Evolutionary conservation across 2,113 vertebrate species (phyloP).

Genomic region (Eulemur macaco): DNA sequence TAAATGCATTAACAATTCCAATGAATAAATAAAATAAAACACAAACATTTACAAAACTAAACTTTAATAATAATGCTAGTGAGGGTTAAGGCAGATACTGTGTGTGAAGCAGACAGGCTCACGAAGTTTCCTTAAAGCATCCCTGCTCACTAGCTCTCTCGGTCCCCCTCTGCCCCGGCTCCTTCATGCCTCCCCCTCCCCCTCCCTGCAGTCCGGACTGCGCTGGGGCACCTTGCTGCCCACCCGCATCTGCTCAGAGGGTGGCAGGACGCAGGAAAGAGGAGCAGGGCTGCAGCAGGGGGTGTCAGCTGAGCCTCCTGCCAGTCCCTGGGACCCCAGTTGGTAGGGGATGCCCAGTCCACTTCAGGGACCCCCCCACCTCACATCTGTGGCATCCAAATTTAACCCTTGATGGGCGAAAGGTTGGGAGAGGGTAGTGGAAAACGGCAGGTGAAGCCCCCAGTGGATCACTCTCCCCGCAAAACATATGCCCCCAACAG

Average conservation of each 20-base stretch:
- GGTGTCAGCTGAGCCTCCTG: neutral
- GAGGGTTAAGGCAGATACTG: neutral
- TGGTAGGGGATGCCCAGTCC: neutral
- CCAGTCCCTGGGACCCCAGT: neutral
- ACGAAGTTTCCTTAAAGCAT: rapidly evolving
- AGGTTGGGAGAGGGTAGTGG: neutral
- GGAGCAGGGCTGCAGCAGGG: neutral
- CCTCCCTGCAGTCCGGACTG: neutral
- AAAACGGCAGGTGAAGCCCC: neutral
- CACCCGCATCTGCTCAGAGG: neutral
- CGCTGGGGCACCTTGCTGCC: too few relatives aligned
- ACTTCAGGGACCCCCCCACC: neutral
- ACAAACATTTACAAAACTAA: slow-evolving; percentile 30
- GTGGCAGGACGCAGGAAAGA: neutral
- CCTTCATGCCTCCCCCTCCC: neutral
- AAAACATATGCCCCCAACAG: neutral
- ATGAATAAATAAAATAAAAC: slow-evolving; percentile 8
- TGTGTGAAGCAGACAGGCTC: neutral
- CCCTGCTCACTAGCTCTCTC: neutral
- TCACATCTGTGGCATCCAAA: neutral
- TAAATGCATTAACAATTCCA: neutral
- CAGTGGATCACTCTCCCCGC: neutral
- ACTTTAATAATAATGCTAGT: neutral
- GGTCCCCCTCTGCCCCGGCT: neutral
- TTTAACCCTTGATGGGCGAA: neutral